Percentiles rank a stretch among this genome's conserved stretches.
Conservation (phyloP, 1,140 invertebrate genomes). For the Conopomorpha cramerella region DNA sequence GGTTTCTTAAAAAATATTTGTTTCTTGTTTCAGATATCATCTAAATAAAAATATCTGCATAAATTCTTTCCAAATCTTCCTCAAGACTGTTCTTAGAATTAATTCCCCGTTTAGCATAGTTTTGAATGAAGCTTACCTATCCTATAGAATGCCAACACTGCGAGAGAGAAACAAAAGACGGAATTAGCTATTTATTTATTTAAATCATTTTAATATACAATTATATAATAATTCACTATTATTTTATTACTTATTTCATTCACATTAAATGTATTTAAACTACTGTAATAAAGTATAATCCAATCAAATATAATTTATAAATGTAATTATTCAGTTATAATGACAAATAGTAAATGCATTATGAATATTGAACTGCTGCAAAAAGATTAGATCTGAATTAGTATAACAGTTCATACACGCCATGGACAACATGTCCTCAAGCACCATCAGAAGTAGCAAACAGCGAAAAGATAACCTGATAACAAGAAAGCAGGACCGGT, state of each 20-base stretch:
- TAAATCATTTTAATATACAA: too few relatives aligned
- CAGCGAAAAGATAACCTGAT: constrained; percentile 51
- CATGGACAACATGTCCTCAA: constrained; percentile 57
- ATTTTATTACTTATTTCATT: too few relatives aligned
- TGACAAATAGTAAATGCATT: constrained; percentile 14
- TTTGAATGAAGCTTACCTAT: constrained; percentile 14
- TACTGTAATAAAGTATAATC: too few relatives aligned
- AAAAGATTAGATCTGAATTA: too few relatives aligned
- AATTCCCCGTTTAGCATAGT: constrained; percentile 28
- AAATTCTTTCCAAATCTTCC: constrained; percentile 45
- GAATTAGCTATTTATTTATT: constrained; percentile 51
- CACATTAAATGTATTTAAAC: too few relatives aligned
- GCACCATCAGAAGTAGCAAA: constrained; percentile 43
- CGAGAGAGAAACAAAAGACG: constrained; percentile 57
- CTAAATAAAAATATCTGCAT: constrained; percentile 27
- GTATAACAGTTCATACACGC: constrained; percentile 21
- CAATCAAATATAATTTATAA: constrained; percentile 1
- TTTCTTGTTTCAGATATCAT: constrained; percentile 47
- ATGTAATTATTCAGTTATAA: constrained; percentile 20
- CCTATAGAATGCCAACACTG: constrained; percentile 38
- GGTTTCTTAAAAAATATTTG: constrained; percentile 7
- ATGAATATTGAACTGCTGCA: too few relatives aligned
- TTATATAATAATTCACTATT: too few relatives aligned
- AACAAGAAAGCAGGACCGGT: constrained; percentile 56
- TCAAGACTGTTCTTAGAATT: constrained; percentile 47